These are phyloP conservation scores for Graptemys geographica DNA, from an alignment of 2,797 vertebrate species.

Conservation along the genomic window DNA sequence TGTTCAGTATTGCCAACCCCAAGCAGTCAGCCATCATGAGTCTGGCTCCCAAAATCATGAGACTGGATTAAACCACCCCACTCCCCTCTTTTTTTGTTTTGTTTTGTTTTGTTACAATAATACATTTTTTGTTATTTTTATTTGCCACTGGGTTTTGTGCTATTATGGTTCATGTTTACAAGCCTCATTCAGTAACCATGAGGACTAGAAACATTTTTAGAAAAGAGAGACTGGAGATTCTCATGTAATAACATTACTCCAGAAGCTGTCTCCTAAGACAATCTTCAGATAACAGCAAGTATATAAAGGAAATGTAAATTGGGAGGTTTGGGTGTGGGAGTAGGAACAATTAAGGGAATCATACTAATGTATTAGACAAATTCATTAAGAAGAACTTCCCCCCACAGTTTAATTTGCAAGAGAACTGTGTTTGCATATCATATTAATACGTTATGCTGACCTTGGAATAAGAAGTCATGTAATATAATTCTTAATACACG, in stretches of 20 bases:
- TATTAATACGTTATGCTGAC: neutral
- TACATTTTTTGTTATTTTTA: neutral
- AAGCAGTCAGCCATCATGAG: neutral
- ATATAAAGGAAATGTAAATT: neutral
- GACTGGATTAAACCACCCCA: neutral
- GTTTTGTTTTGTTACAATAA: neutral
- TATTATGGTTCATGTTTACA: neutral
- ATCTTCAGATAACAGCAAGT: neutral
- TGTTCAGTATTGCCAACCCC: neutral
- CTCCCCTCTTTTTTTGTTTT: neutral
- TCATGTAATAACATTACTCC: neutral
- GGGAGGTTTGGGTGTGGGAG: neutral
- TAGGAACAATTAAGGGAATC: neutral
- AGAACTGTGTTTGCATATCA: conserved; percentile 20
- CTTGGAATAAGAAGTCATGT: conserved; percentile 14
- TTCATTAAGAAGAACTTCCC: neutral
- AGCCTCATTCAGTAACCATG: neutral
- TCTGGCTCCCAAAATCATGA: neutral
- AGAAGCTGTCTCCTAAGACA: neutral
- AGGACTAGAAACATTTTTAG: neutral
- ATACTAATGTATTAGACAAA: neutral
- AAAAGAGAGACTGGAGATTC: neutral
- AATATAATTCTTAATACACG: neutral
- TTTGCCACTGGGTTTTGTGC: neutral
- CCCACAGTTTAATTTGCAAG: neutral